Evolutionary conservation across 2,888 invertebrate genomes (phyloP), one percentile per base, ranked within the genome.

Genomic region (Lagria hirta): DNA sequence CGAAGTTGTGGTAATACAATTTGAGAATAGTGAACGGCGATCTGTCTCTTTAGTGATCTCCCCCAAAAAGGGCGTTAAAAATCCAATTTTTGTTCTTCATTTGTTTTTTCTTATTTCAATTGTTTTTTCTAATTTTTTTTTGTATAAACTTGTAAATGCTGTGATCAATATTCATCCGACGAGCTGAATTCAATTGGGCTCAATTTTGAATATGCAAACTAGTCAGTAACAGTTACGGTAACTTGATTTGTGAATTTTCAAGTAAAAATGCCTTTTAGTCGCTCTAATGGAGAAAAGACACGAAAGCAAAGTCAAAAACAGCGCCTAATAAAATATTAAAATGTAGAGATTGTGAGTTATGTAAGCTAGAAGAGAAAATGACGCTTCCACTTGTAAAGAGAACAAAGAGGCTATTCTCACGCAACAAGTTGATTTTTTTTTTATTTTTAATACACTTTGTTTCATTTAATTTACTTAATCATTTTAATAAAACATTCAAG

Each of bases 11-110:
- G 69, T 71, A 71, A 71, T 69, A 65, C 62, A 70, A 72, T 72
- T 72, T 71, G 68, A 64, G 68, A 66, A 67, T 68, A 66, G 67
- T 66, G 69, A 67, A 61, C 65, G 68, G 68, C 70, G 69, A 71
- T 71, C 69, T 66, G 68, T 69, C 69, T 67, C 67, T 60, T 50
- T 49, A 51, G 53, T 57, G 49, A 42, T 43, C 59, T 54, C 49
- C n/a, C n/a, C n/a, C n/a, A n/a, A n/a, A n/a, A n/a, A n/a, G n/a
- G n/a, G n/a, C n/a, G n/a, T n/a, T n/a, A n/a, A n/a, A n/a, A n/a
- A n/a, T n/a, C n/a, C n/a, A n/a, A n/a, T n/a, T n/a, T n/a, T n/a
- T n/a, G n/a, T n/a, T n/a, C n/a, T n/a, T n/a, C n/a, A n/a, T n/a
- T n/a, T n/a, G n/a, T n/a, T n/a, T n/a, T n/a, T n/a, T n/a, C n/a